phyloP scores from a whole-genome alignment of 2,113 vertebrate species.

The Onychostoma macrolepis region DNA sequence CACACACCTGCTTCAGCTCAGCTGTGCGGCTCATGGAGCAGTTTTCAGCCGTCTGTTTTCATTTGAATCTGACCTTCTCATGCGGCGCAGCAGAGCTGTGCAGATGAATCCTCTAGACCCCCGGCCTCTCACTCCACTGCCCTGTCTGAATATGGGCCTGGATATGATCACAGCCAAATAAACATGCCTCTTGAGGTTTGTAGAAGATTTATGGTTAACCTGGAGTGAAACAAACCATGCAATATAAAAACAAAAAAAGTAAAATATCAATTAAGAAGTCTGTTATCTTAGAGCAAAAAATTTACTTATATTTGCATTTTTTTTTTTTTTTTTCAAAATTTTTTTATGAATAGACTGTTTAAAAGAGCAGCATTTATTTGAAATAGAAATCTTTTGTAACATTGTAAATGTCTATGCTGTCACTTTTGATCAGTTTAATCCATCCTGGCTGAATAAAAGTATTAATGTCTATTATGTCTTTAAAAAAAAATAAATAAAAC shows the following conservation, averaged over 20 bases:
- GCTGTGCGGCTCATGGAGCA: constrained; percentile 30
- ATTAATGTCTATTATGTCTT: not conserved
- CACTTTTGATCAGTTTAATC: not conserved
- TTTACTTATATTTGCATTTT: not conserved
- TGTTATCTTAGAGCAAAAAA: not conserved
- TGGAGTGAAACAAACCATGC: not conserved
- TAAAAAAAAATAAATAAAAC: not conserved
- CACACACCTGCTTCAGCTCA: constrained; percentile 45
- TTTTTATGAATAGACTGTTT: not conserved
- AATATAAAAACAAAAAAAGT: not conserved
- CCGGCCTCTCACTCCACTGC: not conserved
- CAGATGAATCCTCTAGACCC: not conserved
- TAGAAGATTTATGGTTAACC: not conserved
- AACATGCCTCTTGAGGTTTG: not conserved
- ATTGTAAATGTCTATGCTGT: not conserved
- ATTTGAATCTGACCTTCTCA: constrained; percentile 41
- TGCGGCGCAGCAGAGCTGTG: not conserved
- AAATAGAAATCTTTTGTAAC: not conserved
- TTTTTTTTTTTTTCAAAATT: not conserved
- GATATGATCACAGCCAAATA: constrained; percentile 10
- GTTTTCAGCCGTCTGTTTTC: constrained; percentile 41
- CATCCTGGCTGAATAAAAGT: not conserved
- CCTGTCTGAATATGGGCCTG: not conserved
- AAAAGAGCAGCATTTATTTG: not conserved
- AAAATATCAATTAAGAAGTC: not conserved